Evolutionary conservation across 64 coral and sea anemone genomes (phyloP), one percentile per base, ranked within the genome.

Genomic region (Stichodactyla helianthus): DNA sequence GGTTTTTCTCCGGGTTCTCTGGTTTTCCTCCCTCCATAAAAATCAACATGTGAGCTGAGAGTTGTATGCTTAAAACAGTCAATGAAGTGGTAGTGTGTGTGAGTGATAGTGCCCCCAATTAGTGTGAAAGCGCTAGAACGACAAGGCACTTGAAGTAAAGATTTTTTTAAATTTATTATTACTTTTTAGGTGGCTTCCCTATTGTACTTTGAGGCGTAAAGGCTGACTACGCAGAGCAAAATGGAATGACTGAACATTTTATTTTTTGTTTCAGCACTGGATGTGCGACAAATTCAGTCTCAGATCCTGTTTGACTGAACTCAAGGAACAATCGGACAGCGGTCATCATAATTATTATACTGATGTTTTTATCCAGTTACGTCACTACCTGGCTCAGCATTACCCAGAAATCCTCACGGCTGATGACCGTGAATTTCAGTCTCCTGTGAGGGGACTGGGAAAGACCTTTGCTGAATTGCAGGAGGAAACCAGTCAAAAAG

Each of bases 301-400:
- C 14, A 59, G 60, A 16, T 55, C 89, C 10, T 95, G 93, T 25
- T 74, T 95, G 57, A 82, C 88, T 23, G 93, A 95, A 53, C 56
- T 95, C 53, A 95, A 86, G 60, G 86, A 95, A 82, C 68, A 90
- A 50, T 79, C 89, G 25, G 93, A 95, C 86, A 86, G 83, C 44
- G 84, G 54, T 51, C 53, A 5, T 1, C 57, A 74, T 28, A 94
- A 94, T 50, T 95, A 85, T 28, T 53, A 86, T 64, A 89, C 71
- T 82, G 93, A 95, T 28, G 27, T 89, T 22, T 95, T 92, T 54
- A 83, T 95, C 17, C 89, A 92, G 51, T 65, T 95, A 89, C 93
- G 93, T 95, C 83, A 92, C 15, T 83, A 89, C 31, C 55, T 95
- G 62, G 9, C 53, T 10, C 86, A 35, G 4, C 55, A 89, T 16